Evolutionary conservation across 2,113 vertebrate species (phyloP).

Genomic region (Hippolais icterina): DNA sequence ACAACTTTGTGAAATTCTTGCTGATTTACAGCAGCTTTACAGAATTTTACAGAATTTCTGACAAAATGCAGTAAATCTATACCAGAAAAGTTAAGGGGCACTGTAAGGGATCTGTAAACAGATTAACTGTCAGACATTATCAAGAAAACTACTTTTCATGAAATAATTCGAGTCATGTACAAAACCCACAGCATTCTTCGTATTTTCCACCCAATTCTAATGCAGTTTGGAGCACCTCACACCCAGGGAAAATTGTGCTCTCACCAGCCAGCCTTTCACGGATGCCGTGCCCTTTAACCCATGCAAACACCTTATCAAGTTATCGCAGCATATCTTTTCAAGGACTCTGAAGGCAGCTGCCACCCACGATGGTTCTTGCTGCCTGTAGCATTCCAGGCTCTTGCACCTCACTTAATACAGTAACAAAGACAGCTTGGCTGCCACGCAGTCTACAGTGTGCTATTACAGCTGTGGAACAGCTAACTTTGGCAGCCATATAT

Average conservation of each 20-base stretch:
- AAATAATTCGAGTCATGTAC: not conserved
- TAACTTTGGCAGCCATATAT: constrained; percentile 75
- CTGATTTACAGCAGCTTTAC: not conserved
- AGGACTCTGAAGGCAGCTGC: constrained; percentile 68
- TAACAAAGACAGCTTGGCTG: constrained; percentile 64
- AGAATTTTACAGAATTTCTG: not conserved
- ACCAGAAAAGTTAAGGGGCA: not conserved
- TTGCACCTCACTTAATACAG: constrained; percentile 65
- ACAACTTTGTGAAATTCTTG: not conserved
- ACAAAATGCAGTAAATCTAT: not conserved
- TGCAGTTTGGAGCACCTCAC: not conserved
- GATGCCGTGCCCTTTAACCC: constrained; percentile 32
- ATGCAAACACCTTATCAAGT: constrained; percentile 55
- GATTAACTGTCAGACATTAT: not conserved
- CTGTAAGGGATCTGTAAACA: not conserved
- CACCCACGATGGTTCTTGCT: constrained; percentile 45
- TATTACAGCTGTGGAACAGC: constrained; percentile 76
- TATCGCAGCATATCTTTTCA: constrained; percentile 57
- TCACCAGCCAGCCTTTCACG: not conserved
- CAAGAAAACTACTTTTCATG: not conserved
- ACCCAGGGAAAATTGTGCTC: not conserved
- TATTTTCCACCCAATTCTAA: not conserved
- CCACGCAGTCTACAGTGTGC: constrained; percentile 26
- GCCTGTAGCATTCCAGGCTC: constrained; percentile 49
- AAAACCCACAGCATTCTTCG: not conserved